phyloP scores from a whole-genome alignment of 2,113 vertebrate genomes.

The Climacteris rufus region DNA sequence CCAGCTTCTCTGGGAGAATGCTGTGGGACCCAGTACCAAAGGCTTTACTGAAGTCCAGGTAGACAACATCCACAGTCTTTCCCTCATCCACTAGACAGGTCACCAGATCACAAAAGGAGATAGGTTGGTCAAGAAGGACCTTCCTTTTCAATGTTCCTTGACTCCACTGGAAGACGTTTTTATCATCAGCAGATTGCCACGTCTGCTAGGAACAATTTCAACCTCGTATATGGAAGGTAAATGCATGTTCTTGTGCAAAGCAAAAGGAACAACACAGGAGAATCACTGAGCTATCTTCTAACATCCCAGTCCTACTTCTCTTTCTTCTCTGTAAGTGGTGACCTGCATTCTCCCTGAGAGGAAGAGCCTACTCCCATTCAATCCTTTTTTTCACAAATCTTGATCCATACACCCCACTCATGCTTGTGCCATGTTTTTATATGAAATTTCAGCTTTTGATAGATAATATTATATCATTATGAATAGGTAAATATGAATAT shows the following conservation, averaged over 20 bases:
- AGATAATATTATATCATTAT: not conserved
- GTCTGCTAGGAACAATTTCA: not conserved
- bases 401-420: not conserved
- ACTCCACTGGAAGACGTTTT: not conserved
- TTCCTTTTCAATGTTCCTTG: not conserved
- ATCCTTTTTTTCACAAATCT: not conserved
- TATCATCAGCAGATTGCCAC: not conserved
- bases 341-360: not conserved
- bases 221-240: not conserved
- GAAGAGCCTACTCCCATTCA: not conserved
- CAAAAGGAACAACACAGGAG: not conserved
- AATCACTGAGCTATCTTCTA: not conserved
- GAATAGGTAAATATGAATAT: not conserved
- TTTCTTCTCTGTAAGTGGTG: not conserved
- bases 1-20: not conserved
- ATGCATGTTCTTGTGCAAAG: not conserved
- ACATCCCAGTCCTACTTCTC: not conserved
- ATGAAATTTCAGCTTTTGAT: not conserved
- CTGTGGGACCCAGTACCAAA: not conserved
- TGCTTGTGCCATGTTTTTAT: not conserved
- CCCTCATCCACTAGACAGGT: not conserved
- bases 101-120: not conserved
- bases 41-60: not conserved
- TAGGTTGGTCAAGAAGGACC: not conserved
- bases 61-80: not conserved